Evolutionary conservation across 2,113 vertebrate species (phyloP).

Genomic region (Fulmarus glacialis): DNA sequence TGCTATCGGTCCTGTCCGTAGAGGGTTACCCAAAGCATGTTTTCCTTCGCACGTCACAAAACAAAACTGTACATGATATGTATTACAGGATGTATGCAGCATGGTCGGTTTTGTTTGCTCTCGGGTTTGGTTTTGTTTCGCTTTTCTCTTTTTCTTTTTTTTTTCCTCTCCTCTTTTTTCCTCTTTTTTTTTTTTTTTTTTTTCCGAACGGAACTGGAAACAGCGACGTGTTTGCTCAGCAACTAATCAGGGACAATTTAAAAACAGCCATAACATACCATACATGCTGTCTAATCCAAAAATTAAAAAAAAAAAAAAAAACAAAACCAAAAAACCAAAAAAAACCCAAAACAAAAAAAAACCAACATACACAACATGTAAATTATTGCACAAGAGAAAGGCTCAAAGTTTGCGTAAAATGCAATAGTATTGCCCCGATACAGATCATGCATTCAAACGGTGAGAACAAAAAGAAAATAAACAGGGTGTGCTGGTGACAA

Average conservation of each 20-base stretch:
- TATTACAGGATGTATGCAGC: conserved; percentile 97
- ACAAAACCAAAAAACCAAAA: conserved; percentile 77
- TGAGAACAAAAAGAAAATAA: conserved; percentile 85
- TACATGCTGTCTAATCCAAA: conserved; percentile 98
- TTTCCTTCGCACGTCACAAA: conserved; percentile 90
- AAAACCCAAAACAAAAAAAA: background rate
- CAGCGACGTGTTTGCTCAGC: conserved; percentile 97
- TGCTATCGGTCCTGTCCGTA: conserved; percentile 87
- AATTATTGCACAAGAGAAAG: conserved; percentile 99
- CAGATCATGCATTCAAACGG: conserved; percentile 99
- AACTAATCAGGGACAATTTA: conserved; percentile 97
- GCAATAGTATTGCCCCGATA: conserved; percentile 99
- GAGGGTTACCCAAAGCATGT: conserved; percentile 86
- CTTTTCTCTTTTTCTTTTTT: conserved; percentile 43
- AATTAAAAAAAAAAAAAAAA: conserved; percentile 80
- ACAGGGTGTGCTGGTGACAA: conserved; percentile 95
- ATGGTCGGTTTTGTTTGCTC: conserved; percentile 78
- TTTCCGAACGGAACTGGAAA: conserved; percentile 91
- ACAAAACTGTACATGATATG: conserved; percentile 99
- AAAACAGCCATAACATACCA: conserved; percentile 98
- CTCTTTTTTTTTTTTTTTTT: background rate
- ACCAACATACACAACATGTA: conserved; percentile 98
- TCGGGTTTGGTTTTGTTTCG: conserved; percentile 63
- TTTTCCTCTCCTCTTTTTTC: background rate
- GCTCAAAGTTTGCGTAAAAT: conserved; percentile 99